phyloP scores from a whole-genome alignment of 2,888 invertebrate genomes.

The Pristionchus mayeri region DNA sequence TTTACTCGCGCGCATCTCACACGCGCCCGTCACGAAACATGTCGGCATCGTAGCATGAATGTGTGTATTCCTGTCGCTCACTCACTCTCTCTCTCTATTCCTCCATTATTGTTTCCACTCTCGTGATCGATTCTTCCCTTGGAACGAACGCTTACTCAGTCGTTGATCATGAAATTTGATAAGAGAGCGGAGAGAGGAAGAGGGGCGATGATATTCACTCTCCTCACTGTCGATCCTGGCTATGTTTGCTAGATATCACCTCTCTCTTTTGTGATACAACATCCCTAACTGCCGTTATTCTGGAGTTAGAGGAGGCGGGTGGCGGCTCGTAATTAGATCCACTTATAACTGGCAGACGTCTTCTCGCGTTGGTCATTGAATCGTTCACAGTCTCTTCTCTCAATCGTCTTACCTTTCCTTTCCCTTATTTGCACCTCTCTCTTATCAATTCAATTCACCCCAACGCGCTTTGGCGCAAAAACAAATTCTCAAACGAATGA shows the following conservation, averaged over 20 bases:
- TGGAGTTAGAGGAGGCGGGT: no score
- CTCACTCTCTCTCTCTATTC: not conserved
- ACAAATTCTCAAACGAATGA: conserved; percentile 20
- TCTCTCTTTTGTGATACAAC: not conserved
- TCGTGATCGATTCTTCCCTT: not conserved
- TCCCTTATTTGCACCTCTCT: not conserved
- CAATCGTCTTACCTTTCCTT: not conserved
- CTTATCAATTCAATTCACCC: conserved; percentile 12
- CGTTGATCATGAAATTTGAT: conserved; percentile 43
- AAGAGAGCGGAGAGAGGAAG: conserved; percentile 19
- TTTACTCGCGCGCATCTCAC: not conserved
- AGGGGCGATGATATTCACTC: not conserved
- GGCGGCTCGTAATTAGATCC: not conserved
- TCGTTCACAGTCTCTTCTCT: not conserved
- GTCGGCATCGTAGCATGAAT: not conserved
- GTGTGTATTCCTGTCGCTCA: not conserved
- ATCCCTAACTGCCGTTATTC: conserved; percentile 9
- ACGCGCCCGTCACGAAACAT: not conserved
- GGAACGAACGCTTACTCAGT: conserved; percentile 30
- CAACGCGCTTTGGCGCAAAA: conserved; percentile 7
- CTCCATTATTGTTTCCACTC: conserved; percentile 27
- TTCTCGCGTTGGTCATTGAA: not conserved
- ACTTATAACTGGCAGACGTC: conserved; percentile 17
- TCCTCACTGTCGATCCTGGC: not conserved
- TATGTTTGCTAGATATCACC: not conserved